Evolutionary conservation across 2,113 vertebrate species (phyloP).

Genomic region (Halcyon senegalensis): DNA sequence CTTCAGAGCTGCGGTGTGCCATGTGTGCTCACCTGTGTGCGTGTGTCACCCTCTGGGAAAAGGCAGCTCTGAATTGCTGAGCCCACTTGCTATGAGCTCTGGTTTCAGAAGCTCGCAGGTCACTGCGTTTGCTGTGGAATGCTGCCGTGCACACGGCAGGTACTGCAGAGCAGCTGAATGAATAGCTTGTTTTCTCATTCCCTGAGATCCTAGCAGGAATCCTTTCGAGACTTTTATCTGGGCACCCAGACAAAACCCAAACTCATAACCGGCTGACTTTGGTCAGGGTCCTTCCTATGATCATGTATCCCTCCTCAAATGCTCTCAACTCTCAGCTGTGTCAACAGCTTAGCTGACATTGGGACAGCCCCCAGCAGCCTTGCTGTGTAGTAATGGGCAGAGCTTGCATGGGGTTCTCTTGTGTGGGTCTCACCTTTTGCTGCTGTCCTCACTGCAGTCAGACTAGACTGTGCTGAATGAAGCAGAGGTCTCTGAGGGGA

Average conservation of each 20-base stretch:
- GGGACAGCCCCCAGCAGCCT: background rate
- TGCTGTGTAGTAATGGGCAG: background rate
- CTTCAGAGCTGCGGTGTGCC: background rate
- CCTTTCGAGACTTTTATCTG: background rate
- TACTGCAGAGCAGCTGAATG: background rate
- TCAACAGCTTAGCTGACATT: background rate
- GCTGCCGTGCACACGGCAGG: accelerated
- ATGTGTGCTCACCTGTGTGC: background rate
- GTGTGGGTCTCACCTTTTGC: accelerated
- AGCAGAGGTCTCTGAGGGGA: background rate
- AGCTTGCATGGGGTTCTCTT: background rate
- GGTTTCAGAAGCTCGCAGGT: background rate
- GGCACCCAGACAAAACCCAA: background rate
- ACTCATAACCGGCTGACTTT: background rate
- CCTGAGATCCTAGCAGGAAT: accelerated
- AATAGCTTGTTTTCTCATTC: background rate
- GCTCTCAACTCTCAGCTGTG: background rate
- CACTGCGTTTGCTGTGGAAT: accelerated
- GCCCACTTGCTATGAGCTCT: accelerated
- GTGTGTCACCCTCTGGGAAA: background rate
- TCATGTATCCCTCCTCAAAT: background rate
- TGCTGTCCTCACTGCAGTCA: background rate
- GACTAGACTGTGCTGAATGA: background rate
- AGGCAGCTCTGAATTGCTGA: background rate
- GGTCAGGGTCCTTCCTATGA: background rate